Evolutionary conservation across 2,113 vertebrate genomes (phyloP).

Genomic region (Oncorhynchus keta): DNA sequence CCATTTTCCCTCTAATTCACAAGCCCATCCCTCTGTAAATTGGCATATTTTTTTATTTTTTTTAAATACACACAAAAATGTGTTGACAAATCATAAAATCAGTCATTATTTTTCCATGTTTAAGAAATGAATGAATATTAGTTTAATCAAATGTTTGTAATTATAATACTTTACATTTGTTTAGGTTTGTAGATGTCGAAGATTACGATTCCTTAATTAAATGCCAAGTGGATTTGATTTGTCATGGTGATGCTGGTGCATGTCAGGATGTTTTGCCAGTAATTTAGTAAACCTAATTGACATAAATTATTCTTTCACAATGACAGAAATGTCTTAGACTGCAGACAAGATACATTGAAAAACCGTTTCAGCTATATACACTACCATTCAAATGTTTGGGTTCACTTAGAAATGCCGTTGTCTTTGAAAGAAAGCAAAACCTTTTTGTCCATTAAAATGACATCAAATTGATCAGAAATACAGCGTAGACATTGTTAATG

Average conservation of each 20-base stretch:
- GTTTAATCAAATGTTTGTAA: constrained; percentile 27
- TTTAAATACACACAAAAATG: constrained; percentile 26
- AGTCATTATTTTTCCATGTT: constrained; percentile 26
- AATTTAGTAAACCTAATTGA: too few relatives aligned
- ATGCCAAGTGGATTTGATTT: neutral
- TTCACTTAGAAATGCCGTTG: too few relatives aligned
- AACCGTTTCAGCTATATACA: too few relatives aligned
- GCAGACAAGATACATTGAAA: too few relatives aligned
- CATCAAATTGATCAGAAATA: too few relatives aligned
- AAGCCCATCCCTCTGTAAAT: constrained; percentile 7
- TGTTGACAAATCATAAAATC: constrained; percentile 34
- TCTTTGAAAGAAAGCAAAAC: too few relatives aligned
- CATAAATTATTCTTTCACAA: too few relatives aligned
- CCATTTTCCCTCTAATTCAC: constrained; percentile 17
- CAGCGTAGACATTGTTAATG: too few relatives aligned
- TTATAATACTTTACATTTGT: constrained; percentile 17
- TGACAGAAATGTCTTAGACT: too few relatives aligned
- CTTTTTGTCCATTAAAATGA: too few relatives aligned
- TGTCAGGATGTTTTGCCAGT: too few relatives aligned
- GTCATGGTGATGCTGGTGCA: neutral
- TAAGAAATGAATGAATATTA: constrained; percentile 33
- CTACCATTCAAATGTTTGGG: too few relatives aligned
- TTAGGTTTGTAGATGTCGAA: neutral
- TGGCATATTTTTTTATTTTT: constrained; percentile 15
- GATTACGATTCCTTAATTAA: neutral